Evolutionary conservation across 1,140 invertebrate genomes (phyloP).

Genomic region (Latrodectus geometricus): DNA sequence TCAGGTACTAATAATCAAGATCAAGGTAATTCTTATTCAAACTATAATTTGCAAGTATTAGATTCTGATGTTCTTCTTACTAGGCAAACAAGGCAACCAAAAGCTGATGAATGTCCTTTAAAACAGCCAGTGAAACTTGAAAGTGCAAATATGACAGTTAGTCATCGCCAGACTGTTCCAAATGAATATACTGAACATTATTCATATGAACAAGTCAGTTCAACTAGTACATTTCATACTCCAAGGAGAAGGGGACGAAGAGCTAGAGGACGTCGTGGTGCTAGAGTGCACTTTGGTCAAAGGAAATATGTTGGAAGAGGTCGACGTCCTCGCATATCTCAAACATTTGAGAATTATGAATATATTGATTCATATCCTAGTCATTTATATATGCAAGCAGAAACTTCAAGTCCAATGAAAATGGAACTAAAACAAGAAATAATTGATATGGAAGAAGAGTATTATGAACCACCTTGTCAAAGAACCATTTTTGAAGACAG

Average conservation of each 20-base stretch:
- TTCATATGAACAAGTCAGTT: background rate
- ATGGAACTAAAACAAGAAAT: background rate
- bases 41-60: slow-evolving; percentile 14
- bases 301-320: background rate
- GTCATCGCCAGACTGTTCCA: background rate
- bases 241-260: slow-evolving; percentile 33
- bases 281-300: background rate
- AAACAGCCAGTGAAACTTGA: background rate
- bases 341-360: background rate
- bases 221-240: background rate
- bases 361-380: background rate
- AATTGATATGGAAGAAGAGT: background rate
- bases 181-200: background rate
- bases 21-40: background rate
- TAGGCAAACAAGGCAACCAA: slow-evolving; percentile 6
- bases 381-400: background rate
- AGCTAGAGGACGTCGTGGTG: slow-evolving; percentile 18
- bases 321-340: background rate
- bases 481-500: background rate
- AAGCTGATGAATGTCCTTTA: slow-evolving; percentile 3
- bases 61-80: background rate
- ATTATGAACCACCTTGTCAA: background rate
- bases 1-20: slow-evolving; percentile 28
- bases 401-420: background rate
- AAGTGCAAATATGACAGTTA: background rate